Evolutionary conservation across 2,797 vertebrate species (phyloP), one percentile per base, ranked within the genome.

Genomic region (Erpetoichthys calabaricus): DNA sequence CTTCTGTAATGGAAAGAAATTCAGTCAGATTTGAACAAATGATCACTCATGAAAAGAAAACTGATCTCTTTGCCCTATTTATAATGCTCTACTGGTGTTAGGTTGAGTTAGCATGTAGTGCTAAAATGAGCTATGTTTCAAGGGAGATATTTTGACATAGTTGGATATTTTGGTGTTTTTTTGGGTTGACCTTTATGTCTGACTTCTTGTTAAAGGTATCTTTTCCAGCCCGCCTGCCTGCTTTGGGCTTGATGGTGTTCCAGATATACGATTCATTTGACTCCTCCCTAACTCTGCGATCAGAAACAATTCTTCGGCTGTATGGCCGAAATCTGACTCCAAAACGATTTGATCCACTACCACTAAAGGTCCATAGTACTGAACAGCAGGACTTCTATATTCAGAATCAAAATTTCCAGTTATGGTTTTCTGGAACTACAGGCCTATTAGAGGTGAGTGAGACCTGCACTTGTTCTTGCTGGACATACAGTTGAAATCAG

Each of bases 391-490:
- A 88, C 58, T 92, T 98, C 60, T 88, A 89, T 73, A 77, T 98
- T 67, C 89, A 87, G 78, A 97, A 81, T 58, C 91, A 88, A 70
- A 82, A 88, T 46, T 77, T 96, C 70, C 88, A 80, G 7, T 83
- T 91, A 64, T 90, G 94, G 77, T 99, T 98, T 75, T 91, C 88
- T 0, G 92, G 94, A 62, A 79, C 46, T 59, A 94, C 89, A 0
- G 93, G 94, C 42, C 81, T 96, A 53, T 77, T 97, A 73, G 90
- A 95, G 91, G 95, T 85, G 61, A 76, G 80, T 59, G 51, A 3
- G 58, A 59, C 47, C 3, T 47, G 25, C 2, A 25, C 25, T 25
- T 25, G 25, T 25, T 25, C 42, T 57, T 25, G n/a, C n/a, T 44
- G 42, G 4, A n/a, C 7, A 4, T 56, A 9, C 6, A 8, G 25